Base-by-base conservation (phyloP, 2,888 invertebrate species). In the Hemistola chrysoprasaria region DNA sequence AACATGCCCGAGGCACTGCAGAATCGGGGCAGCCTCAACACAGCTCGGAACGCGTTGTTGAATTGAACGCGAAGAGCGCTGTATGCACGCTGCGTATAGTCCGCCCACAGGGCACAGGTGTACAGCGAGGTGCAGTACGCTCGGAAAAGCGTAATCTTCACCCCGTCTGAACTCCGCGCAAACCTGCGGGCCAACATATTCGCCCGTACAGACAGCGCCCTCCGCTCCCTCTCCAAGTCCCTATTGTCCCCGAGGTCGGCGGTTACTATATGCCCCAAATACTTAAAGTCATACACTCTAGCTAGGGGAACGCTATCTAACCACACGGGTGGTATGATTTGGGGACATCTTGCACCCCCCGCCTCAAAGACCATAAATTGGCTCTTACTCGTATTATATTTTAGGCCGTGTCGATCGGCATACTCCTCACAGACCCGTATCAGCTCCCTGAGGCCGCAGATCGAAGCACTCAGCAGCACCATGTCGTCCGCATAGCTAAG, bases 161-260 rank as follows among this genome's bases (percentile, higher is more conserved):
- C 37, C n/a, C 11, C 10, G 4, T n/a, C 6, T 3, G 21, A 29
- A 30, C 26, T 40, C 2, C 40, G 42, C n/a, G 42, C 45, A 46
- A 44, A 44, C 30, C 40, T 43, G 9, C 40, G 48, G 22, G 48
- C 44, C 9, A 48, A 27, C 38, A 48, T 38, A 22, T 44, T 44
- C 6, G 40, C 35, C 6, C 40, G 37, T 6, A 40, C 39, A 6
- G 41, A 40, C 38, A 45, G 8, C 27, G 43, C 43, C 34, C 43
- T 47, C 4, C 40, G 36, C 20, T 47, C 47, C 20, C 46, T 10
- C 11, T 42, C 42, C 6, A 42, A 38, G n/a, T 47, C 39, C 2
- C n/a, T 9, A 36, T 34, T 16, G 24, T 48, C 48, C 2, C 21
- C 22, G 8, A 45, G 36, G n/a, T 45, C 36, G 6, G 22, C n/a